Base-by-base conservation (phyloP, 37 sponge, comb jelly and placozoan species). In the Eunapius fragilis region DNA sequence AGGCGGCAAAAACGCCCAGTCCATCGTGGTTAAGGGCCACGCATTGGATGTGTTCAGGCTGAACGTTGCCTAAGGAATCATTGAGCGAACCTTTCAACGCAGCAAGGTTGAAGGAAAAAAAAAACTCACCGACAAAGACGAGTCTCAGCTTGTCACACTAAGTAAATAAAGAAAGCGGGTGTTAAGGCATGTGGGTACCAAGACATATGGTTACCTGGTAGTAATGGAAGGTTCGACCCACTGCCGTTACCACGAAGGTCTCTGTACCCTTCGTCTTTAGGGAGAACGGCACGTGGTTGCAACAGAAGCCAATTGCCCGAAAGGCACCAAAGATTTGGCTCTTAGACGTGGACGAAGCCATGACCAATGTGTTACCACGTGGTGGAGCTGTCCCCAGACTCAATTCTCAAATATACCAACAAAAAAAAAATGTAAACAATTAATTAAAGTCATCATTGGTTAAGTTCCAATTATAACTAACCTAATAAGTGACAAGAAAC, bases 291-390 rank as follows among this genome's bases (percentile, higher is more conserved):
- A 96, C 92, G 70, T 91, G 82, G 83, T 93, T 96, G 35, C 93
- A 84, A 47, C 92, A 91, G n/a, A 93, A 82, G 10, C 98, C 98
- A 5, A 96, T 68, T 24, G 94, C 96, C 35, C 98, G 74, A 70
- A 80, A 94, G 14, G 97, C 93, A 81, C 72, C 77, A 77, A 90
- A 97, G 2, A 97, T 72, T 79, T 87, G 85, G 72, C 97, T 93
- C 25, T 68, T 27, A 34, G 78, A 33, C 35, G 38, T 76, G 32
- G 76, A 72, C 12, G 31, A 25, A 31, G 76, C 76, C 76, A 76
- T 76, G 10, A 5, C 76, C 37, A 37, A 3, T 76, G 10, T 12
- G 6, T 17, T 17, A 33, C 76, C 76, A 76, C 76, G 76, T 76
- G 76, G 76, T 24, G 32, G 13, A 1, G 19, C 14, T 45, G 10